phyloP scores from a whole-genome alignment of 92 coral and sea anemone species.

The Palythoa grandis region DNA sequence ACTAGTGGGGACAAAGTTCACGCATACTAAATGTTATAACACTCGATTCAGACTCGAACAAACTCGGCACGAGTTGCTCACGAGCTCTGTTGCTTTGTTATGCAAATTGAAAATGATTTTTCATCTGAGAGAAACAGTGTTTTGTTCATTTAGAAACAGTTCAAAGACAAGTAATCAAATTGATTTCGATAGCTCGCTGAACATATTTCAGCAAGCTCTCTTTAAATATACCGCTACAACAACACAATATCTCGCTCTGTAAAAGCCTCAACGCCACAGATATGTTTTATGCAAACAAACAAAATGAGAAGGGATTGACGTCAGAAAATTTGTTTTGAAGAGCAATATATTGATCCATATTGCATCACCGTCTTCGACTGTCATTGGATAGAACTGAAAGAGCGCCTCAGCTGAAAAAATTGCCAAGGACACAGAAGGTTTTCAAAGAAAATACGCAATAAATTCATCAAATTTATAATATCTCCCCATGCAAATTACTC shows the following conservation, averaged over 20 bases:
- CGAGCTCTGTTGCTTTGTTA: constrained; percentile 4
- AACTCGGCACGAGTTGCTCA: not conserved
- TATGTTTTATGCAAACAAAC: not conserved
- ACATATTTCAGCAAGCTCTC: not conserved
- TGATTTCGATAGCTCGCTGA: not conserved
- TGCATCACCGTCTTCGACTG: constrained; percentile 37
- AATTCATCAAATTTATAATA: not conserved
- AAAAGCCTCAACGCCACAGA: not conserved
- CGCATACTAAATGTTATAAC: not conserved
- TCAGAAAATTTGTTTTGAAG: constrained; percentile 27
- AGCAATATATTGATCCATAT: not conserved
- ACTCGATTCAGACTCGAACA: not conserved
- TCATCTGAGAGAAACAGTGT: constrained; percentile 1
- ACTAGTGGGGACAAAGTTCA: not conserved
- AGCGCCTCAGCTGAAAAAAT: constrained; percentile 16
- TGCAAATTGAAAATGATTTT: constrained; percentile 18
- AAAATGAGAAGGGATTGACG: constrained; percentile 4
- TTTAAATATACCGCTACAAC: no score
- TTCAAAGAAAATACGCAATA: not conserved
- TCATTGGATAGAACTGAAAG: constrained; percentile 28
- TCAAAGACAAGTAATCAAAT: no score
- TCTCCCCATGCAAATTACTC: not conserved
- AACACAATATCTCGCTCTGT: not conserved
- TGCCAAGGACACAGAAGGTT: not conserved
- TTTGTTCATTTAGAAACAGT: not conserved